Evolutionary conservation across 2,888 invertebrate genomes (phyloP).

Genomic region (Coelinius sp.): DNA sequence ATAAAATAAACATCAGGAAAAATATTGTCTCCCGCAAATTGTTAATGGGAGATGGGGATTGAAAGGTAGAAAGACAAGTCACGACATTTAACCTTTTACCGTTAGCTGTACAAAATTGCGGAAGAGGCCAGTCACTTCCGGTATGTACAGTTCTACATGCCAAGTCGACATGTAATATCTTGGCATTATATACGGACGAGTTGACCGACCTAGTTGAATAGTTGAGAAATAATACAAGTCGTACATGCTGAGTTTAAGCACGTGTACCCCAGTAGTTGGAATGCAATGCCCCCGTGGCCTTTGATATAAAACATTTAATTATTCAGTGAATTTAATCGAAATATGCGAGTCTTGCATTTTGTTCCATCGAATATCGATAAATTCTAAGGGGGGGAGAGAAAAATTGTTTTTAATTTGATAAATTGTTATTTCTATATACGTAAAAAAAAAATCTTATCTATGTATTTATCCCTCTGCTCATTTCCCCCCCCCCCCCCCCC

Average conservation of each 20-base stretch:
- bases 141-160: constrained; percentile 26
- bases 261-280: constrained; percentile 26
- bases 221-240: constrained; percentile 20
- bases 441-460: too few species aligned
- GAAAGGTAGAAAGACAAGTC: constrained; percentile 4
- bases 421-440: too few species aligned
- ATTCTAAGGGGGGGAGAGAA: too few species aligned
- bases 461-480: background rate
- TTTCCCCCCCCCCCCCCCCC: background rate
- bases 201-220: constrained; percentile 33
- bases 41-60: background rate
- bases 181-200: constrained; percentile 20
- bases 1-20: background rate
- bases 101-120: constrained; percentile 5
- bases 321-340: constrained; percentile 1
- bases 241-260: constrained; percentile 18
- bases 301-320: constrained; percentile 25
- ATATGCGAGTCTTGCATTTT: too few species aligned
- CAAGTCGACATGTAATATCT: constrained; percentile 12
- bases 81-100: constrained; percentile 36
- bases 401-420: too few species aligned
- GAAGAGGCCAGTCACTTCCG: constrained; percentile 30
- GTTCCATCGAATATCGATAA: too few species aligned
- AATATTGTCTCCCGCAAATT: background rate
- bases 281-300: constrained; percentile 25